Evolutionary conservation across 2,797 vertebrate genomes (phyloP).

Genomic region (Crocidura indochinensis): DNA sequence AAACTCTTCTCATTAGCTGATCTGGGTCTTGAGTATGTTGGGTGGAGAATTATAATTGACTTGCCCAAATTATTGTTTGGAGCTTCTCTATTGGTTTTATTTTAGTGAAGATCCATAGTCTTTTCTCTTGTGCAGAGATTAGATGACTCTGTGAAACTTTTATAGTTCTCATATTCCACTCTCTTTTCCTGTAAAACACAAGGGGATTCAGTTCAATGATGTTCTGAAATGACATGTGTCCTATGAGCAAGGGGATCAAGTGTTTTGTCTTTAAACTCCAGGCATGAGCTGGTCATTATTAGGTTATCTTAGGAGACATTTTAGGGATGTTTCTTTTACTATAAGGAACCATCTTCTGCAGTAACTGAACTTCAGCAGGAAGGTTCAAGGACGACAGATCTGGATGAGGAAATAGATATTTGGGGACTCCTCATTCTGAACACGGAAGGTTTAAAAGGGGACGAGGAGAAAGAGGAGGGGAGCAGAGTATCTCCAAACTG

Average conservation of each 20-base stretch:
- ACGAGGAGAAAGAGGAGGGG: not conserved
- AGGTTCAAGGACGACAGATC: not conserved
- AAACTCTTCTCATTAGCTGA: conserved; percentile 21
- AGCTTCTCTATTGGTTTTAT: not conserved
- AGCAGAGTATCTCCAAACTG: not conserved
- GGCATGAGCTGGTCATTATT: not conserved
- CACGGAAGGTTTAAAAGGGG: not conserved
- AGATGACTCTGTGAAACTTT: not conserved
- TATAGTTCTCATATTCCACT: not conserved
- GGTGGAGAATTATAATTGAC: conserved; percentile 14
- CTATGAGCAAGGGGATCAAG: not conserved
- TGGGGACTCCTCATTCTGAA: not conserved
- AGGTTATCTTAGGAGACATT: not conserved
- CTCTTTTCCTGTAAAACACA: not conserved
- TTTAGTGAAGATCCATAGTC: not conserved
- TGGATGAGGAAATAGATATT: not conserved
- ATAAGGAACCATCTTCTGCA: not conserved
- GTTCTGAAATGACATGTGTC: not conserved
- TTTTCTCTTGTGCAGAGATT: not conserved
- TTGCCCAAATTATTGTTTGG: not conserved
- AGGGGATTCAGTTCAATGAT: too few relatives aligned
- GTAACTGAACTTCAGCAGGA: too few relatives aligned
- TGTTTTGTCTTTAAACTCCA: not conserved
- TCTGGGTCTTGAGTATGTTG: not conserved
- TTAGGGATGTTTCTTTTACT: too few relatives aligned